phyloP scores from a whole-genome alignment of 2,888 invertebrate genomes.

The Cyaniris semiargus region DNA sequence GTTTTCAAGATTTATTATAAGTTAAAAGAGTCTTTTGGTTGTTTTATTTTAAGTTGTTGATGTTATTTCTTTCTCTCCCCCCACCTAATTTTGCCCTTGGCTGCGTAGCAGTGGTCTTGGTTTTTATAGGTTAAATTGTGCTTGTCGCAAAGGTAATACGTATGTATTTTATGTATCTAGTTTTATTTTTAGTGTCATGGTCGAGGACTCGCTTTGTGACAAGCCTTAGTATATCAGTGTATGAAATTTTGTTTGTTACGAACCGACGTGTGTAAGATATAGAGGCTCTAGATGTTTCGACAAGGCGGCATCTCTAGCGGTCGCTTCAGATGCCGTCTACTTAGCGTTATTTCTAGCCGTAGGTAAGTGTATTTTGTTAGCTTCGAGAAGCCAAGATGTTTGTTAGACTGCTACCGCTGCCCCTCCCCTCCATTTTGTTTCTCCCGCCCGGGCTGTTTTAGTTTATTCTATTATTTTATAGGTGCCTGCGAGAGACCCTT shows the following conservation, averaged over 20 bases:
- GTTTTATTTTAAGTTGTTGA: slow-evolving; percentile 15
- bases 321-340: slow-evolving; percentile 69
- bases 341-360: slow-evolving; percentile 74
- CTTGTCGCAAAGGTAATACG: slow-evolving; percentile 76
- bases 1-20: slow-evolving; percentile 28
- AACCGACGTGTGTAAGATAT: slow-evolving; percentile 72
- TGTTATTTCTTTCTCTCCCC: slow-evolving; percentile 28
- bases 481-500: slow-evolving; percentile 79
- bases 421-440: slow-evolving; percentile 69
- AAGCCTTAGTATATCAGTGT: slow-evolving; percentile 63
- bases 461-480: slow-evolving; percentile 77
- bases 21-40: slow-evolving; percentile 34
- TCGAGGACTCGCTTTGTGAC: slow-evolving; percentile 66
- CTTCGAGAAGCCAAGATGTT: slow-evolving; percentile 79
- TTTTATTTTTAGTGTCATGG: slow-evolving; percentile 34
- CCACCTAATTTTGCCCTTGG: slow-evolving; percentile 49
- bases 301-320: slow-evolving; percentile 74
- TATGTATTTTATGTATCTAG: slow-evolving; percentile 48
- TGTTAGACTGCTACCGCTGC: slow-evolving; percentile 79
- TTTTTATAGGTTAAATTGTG: slow-evolving; percentile 72
- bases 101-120: slow-evolving; percentile 80
- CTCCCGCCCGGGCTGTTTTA: slow-evolving; percentile 76
- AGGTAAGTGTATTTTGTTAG: slow-evolving; percentile 80
- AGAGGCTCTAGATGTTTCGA: slow-evolving; percentile 74
- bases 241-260: slow-evolving; percentile 52